phyloP scores from a whole-genome alignment of 1,140 invertebrate genomes.

The Brachionus rubens region DNA sequence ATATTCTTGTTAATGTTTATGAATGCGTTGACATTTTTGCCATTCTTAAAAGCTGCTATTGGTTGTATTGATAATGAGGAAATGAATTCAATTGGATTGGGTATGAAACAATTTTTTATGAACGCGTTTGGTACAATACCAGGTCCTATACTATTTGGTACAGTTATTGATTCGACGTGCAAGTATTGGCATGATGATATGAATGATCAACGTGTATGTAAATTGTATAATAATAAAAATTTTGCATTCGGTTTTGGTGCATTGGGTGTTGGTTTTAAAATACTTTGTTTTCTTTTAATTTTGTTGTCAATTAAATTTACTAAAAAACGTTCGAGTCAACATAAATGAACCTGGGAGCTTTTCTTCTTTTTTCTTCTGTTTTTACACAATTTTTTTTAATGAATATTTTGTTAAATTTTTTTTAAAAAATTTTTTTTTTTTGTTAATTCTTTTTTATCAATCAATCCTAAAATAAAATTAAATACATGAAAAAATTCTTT shows the following conservation, averaged over 20 bases:
- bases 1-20: conserved; percentile 39
- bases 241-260: conserved; percentile 40
- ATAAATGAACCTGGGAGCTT: no score
- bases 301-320: conserved; percentile 18
- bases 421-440: no score
- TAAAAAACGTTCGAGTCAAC: background rate
- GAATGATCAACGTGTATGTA: conserved; percentile 42
- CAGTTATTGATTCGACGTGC: conserved; percentile 32
- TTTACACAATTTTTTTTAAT: no score
- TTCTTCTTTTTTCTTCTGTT: no score
- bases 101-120: conserved; percentile 46
- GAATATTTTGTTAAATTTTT: no score
- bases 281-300: conserved; percentile 27
- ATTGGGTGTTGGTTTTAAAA: conserved; percentile 37
- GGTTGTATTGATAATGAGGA: conserved; percentile 16
- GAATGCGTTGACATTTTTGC: conserved; percentile 36
- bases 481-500: no score
- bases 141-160: conserved; percentile 44
- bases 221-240: conserved; percentile 34
- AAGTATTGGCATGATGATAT: conserved; percentile 39
- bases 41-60: conserved; percentile 20
- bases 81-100: conserved; percentile 44
- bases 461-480: no score
- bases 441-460: no score
- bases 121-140: conserved; percentile 44